Evolutionary conservation across 1,140 invertebrate genomes (phyloP), one percentile per base, ranked within the genome.

Genomic region (Apis florea): DNA sequence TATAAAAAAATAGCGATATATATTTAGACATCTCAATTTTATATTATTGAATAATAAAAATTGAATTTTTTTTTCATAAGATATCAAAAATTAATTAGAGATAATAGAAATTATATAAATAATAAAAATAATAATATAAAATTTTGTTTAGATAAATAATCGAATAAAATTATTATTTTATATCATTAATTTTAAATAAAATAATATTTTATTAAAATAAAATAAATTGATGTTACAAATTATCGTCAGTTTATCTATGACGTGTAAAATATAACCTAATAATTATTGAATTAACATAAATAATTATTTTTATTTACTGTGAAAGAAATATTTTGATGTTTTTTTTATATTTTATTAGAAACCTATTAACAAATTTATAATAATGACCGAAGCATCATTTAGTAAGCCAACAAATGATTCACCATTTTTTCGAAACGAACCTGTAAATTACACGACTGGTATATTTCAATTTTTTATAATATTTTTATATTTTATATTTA

Each of bases 361-460:
- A 10, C 19, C 21, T n/a, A 3, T 11, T 26, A 40, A 75, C 19
- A 51, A 68, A 59, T 64, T 31, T 4, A 1, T n/a, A 63, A 83
- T 15, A 72, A 90, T 90, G 89, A 40, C 85, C 6, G 88, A 90
- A 26, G 3, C 88, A 4, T 70, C 86, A 21, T 87, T 88, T 82
- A 64, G 81, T 2, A 91, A 90, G 19, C 71, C 88, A 24, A 4
- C 81, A 2, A 76, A 64, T 9, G 89, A 88, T 8, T 73, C 68
- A 0, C 81, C 81, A 3, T 85, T 88, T 40, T 59, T 81, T 47
- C 85, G 84, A 85, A 89, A 81, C 59, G 90, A 91, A 79, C 70
- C 90, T 56, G 59, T 79, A 1, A 88, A 90, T 82, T 91, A 91
- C 15, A 87, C 66, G 21, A 58, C 84, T 4, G 90, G 90, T 91